Conservation (phyloP, 1,140 invertebrate genomes). For the Drosophila pallidifrons region DNA sequence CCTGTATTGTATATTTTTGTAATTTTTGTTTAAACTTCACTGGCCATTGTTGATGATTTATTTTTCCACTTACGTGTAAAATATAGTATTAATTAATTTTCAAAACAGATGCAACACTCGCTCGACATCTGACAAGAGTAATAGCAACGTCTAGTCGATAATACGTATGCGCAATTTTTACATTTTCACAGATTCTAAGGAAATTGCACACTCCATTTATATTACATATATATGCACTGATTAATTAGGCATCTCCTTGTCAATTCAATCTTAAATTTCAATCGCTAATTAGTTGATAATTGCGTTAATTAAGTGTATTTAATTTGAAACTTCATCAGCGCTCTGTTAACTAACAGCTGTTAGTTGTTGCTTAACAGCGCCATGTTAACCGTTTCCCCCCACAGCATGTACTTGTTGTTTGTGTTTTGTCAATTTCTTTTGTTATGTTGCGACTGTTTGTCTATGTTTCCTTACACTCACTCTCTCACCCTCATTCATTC, state of each 20-base stretch:
- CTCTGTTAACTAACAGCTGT: constrained; percentile 53
- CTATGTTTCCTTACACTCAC: constrained; percentile 44
- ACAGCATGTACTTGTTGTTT: constrained; percentile 27
- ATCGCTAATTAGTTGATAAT: constrained; percentile 54
- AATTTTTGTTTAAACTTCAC: constrained; percentile 19
- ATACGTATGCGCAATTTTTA: constrained; percentile 47
- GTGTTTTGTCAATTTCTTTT: constrained; percentile 63
- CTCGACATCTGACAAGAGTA: constrained; percentile 46
- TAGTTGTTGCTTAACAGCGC: constrained; percentile 40
- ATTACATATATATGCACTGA: too few species aligned
- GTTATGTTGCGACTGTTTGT: constrained; percentile 64
- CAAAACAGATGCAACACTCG: constrained; percentile 65
- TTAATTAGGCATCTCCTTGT: too few species aligned
- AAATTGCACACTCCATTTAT: too few species aligned
- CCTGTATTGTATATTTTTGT: constrained; percentile 6
- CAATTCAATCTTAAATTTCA: neutral
- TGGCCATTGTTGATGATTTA: constrained; percentile 67
- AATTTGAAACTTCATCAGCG: constrained; percentile 17
- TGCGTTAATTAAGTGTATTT: constrained; percentile 53
- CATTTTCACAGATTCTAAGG: neutral
- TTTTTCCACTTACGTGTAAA: constrained; percentile 67
- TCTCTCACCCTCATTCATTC: constrained; percentile 5
- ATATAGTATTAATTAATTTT: constrained; percentile 78
- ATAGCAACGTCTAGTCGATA: constrained; percentile 12
- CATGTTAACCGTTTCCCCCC: neutral